A percentile compares a stretch with the other conserved stretches of the same genome.
These are phyloP conservation scores for Lophotis ruficrista DNA, from an alignment of 2,113 vertebrate species.

Conservation along the genomic window DNA sequence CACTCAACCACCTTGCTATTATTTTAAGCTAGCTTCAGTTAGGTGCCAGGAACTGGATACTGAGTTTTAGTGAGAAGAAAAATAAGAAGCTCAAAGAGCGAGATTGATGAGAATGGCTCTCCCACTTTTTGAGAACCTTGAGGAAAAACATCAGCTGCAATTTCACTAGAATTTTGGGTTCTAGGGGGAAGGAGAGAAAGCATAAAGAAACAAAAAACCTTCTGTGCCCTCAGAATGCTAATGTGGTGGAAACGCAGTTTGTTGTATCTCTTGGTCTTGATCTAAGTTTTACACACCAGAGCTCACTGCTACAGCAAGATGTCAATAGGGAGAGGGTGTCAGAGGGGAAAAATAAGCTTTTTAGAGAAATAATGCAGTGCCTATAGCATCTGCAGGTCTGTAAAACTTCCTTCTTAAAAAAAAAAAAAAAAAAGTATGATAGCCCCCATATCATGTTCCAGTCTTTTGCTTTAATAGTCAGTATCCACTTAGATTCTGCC, in stretches of 20 bases:
- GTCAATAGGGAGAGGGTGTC: background rate
- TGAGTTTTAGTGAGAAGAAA: background rate
- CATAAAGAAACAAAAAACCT: fast-evolving
- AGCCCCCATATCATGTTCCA: background rate
- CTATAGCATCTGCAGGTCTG: background rate
- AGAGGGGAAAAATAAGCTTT: background rate
- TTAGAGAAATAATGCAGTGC: background rate
- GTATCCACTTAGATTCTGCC: background rate
- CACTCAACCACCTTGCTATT: background rate
- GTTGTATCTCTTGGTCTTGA: background rate
- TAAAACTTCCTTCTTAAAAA: background rate
- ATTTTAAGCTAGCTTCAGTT: background rate
- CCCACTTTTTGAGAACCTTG: background rate
- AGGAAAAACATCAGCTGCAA: background rate
- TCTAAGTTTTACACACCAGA: background rate
- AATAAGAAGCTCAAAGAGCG: background rate
- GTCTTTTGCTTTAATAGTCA: background rate
- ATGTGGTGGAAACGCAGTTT: background rate
- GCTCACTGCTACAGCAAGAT: background rate
- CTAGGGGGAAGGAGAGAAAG: background rate
- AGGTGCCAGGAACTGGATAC: background rate
- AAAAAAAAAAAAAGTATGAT: background rate
- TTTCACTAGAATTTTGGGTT: background rate
- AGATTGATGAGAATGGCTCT: background rate
- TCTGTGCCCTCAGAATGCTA: background rate